These are phyloP conservation scores for Cyclina sinensis DNA, from an alignment of 1,140 invertebrate genomes.

Conservation along the genomic window DNA sequence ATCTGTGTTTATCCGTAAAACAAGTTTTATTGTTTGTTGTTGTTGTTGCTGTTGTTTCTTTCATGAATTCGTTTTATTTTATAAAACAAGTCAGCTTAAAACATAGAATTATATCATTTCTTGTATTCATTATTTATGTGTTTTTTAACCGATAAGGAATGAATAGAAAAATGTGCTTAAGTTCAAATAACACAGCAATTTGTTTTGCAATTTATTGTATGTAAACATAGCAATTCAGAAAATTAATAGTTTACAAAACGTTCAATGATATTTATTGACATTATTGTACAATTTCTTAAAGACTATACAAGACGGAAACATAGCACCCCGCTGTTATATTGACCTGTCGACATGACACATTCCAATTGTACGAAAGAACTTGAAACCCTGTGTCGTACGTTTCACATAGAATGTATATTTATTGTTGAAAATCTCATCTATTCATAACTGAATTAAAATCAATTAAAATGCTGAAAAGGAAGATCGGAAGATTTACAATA, in stretches of 20 bases:
- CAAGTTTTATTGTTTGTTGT: background rate
- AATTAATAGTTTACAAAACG: background rate
- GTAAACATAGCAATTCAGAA: background rate
- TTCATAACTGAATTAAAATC: background rate
- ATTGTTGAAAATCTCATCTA: background rate
- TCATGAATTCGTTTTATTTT: background rate
- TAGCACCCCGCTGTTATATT: background rate
- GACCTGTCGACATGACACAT: background rate
- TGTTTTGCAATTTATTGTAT: background rate
- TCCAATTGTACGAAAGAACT: background rate
- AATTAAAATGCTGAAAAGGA: constrained; percentile 8
- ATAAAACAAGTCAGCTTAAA: too few species aligned
- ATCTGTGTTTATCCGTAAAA: too few species aligned
- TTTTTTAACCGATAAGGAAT: background rate
- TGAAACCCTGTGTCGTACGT: background rate
- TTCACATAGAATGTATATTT: background rate
- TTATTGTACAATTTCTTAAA: background rate
- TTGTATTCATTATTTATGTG: background rate
- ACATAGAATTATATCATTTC: background rate
- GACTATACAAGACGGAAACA: background rate
- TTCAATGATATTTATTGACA: background rate
- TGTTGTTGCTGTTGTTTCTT: background rate
- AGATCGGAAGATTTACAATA: background rate
- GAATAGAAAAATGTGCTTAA: background rate
- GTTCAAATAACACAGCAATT: background rate